Evolutionary conservation across 2,113 vertebrate species (phyloP).

Genomic region (Crotalus tigris): DNA sequence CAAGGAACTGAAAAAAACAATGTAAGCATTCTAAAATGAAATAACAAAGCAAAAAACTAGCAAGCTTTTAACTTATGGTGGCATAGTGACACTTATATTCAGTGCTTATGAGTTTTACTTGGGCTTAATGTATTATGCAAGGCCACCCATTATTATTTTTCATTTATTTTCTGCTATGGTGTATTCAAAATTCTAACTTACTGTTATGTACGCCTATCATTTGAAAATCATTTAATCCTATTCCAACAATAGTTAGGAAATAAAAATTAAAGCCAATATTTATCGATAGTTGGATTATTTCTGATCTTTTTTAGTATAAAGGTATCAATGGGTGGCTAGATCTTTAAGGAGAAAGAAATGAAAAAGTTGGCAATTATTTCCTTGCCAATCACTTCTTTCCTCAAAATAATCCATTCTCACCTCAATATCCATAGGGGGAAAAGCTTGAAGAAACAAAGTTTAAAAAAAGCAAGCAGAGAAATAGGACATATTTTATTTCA

Average conservation of each 20-base stretch:
- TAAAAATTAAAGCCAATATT: not conserved
- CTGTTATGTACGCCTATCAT: not conserved
- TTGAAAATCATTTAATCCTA: not conserved
- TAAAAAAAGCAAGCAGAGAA: not conserved
- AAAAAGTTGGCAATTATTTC: not conserved
- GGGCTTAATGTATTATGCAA: not conserved
- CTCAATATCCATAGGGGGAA: not conserved
- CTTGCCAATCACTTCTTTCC: not conserved
- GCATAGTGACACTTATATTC: not conserved
- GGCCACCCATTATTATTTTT: not conserved
- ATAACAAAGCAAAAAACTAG: slow-evolving; percentile 8
- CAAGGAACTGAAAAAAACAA: slow-evolving; percentile 79
- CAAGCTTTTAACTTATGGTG: not conserved
- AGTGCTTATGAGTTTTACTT: not conserved
- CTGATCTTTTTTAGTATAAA: not conserved
- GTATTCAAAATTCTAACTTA: not conserved
- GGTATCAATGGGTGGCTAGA: not conserved
- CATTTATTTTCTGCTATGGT: not conserved
- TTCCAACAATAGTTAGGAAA: not conserved
- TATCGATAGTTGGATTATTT: not conserved
- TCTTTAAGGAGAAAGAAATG: not conserved
- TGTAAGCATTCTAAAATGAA: slow-evolving; percentile 14
- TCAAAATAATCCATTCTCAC: not conserved
- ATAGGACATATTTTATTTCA: not conserved
- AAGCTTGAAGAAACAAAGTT: no score